Base-by-base conservation (phyloP, 2,113 vertebrate species). In the Hippocampus mohnikei region DNA sequence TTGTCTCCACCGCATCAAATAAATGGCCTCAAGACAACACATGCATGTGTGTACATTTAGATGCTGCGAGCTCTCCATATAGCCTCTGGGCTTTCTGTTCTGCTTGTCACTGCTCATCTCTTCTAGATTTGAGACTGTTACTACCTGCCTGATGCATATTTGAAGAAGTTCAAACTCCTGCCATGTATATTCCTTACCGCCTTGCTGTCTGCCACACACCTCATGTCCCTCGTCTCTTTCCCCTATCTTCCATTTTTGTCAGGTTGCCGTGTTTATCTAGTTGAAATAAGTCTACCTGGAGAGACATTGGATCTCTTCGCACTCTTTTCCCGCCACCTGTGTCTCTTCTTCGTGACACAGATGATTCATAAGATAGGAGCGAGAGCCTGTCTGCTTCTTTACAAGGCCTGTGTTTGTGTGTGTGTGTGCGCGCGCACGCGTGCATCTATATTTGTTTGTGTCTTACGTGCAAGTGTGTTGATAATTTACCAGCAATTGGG, bases 331-430 rank as follows among this genome's bases (percentile, higher is more conserved):
- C 69, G 74, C 72, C 78, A 69, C 59, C 64, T 59, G 74, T 25
- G 64, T 80, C 74, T 83, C 76, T 60, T 81, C 88, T 87, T 81
- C 50, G 84, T 76, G 84, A 87, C 81, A 87, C 72, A 83, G 73
- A 80, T 84, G 79, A 89, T 86, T 89, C 77, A 85, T 87, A 70
- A 76, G 71, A 80, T 77, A 84, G 74, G 86, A 82, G 78, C 74
- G 71, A 29, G 67, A 84, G 83, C 69, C 58, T 65, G 53, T 70
- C 80, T 80, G 66, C 72, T 52, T 85, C 80, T 82, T 84, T 82
- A 73, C 80, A 73, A 78, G 75, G 77, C 75, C 20, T 58, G 55
- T 78, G 70, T 69, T 50, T 79, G 72, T 74, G 81, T 76, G 46
- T 37, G 33, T 37, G 5, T 37, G 5, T 37, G 33, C 0, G 29